Evolutionary conservation across 2,888 invertebrate genomes (phyloP).

Genomic region (Melinaea menophilus): DNA sequence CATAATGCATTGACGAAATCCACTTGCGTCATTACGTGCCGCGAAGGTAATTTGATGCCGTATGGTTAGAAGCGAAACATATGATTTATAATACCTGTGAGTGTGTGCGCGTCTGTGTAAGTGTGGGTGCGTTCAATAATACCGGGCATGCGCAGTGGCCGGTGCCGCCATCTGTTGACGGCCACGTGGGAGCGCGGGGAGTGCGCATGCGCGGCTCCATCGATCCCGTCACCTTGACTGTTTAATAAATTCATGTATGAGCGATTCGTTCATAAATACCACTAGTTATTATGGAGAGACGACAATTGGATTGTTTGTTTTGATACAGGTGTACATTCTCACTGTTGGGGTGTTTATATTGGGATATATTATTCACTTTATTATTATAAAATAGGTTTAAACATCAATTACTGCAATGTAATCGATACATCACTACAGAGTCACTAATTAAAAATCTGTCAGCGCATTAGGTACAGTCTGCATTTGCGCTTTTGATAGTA

Average conservation of each 20-base stretch:
- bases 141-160: constrained; percentile 61
- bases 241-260: constrained; percentile 68
- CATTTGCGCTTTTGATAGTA: too few relatives aligned
- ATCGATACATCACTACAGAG: too few relatives aligned
- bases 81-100: constrained; percentile 62
- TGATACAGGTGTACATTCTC: constrained; percentile 20
- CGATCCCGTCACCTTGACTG: constrained; percentile 71
- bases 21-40: constrained; percentile 65
- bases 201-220: constrained; percentile 60
- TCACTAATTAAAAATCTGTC: too few relatives aligned
- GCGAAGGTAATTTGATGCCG: constrained; percentile 68
- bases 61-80: constrained; percentile 67
- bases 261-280: constrained; percentile 39
- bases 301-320: constrained; percentile 15
- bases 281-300: constrained; percentile 19
- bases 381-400: too few relatives aligned
- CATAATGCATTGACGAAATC: constrained; percentile 33
- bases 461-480: too few relatives aligned
- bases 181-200: constrained; percentile 54
- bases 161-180: constrained; percentile 71
- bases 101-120: constrained; percentile 37
- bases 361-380: too few relatives aligned
- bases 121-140: constrained; percentile 67
- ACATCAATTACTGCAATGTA: too few relatives aligned
- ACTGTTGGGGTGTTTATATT: background rate